These are phyloP conservation scores for Prionace glauca DNA, from an alignment of 2,797 vertebrate genomes.

Conservation along the genomic window DNA sequence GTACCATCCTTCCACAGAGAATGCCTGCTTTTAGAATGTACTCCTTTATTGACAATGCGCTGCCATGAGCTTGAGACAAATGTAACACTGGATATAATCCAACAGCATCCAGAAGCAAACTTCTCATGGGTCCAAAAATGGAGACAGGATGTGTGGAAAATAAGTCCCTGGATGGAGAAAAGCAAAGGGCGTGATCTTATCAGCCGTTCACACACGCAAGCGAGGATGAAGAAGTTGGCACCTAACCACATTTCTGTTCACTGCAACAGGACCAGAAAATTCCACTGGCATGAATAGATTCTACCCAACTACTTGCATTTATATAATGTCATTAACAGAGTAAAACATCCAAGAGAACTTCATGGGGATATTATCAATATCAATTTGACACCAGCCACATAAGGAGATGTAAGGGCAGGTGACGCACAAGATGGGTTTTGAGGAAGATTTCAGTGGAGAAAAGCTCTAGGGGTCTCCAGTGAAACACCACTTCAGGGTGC, in stretches of 20 bases:
- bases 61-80: background rate
- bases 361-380: background rate
- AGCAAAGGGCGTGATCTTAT: background rate
- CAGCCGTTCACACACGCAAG: too few species aligned
- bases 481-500: background rate
- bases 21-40: background rate
- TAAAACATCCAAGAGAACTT: background rate
- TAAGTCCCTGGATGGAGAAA: too few species aligned
- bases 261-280: too few species aligned
- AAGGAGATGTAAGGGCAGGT: background rate
- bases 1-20: background rate
- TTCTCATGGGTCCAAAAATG: background rate
- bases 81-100: background rate
- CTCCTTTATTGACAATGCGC: background rate
- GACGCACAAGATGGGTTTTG: background rate
- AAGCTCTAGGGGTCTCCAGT: background rate
- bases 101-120: background rate
- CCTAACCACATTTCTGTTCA: too few species aligned
- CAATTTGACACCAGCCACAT: background rate
- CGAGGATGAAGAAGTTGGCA: too few species aligned
- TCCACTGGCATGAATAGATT: too few species aligned
- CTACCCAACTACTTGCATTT: background rate
- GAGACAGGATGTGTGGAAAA: background rate
- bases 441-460: background rate
- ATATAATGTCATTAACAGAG: background rate